Evolutionary conservation across 2,888 invertebrate species (phyloP).

Genomic region (Agrotis segetum): DNA sequence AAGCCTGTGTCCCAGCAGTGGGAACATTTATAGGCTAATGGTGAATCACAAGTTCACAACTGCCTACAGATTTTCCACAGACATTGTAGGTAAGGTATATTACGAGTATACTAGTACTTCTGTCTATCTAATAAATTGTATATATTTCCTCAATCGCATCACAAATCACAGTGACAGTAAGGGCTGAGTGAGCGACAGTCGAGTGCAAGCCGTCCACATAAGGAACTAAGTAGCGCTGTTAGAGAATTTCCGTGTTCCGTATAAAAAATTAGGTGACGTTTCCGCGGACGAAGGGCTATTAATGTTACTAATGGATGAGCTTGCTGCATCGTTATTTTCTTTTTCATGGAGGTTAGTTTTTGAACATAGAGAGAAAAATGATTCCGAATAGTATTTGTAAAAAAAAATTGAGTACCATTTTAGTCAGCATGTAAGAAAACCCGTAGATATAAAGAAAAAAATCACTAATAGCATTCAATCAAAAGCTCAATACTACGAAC

Average conservation of each 20-base stretch:
- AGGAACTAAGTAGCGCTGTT: conserved; percentile 43
- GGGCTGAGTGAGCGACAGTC: conserved; percentile 38
- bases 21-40: no score
- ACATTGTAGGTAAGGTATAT: no score
- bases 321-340: conserved; percentile 29
- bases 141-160: conserved; percentile 14
- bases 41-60: neutral
- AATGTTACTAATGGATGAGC: conserved; percentile 39
- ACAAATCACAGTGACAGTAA: conserved; percentile 62
- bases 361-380: no score
- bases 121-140: conserved; percentile 10
- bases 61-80: neutral
- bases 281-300: conserved; percentile 37
- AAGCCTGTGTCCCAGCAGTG: no score
- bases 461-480: neutral
- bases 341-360: neutral
- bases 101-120: conserved; percentile 16
- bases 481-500: neutral
- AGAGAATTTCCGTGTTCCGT: conserved; percentile 53
- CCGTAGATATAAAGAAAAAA: neutral
- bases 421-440: no score
- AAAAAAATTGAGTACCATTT: no score
- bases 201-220: conserved; percentile 32
- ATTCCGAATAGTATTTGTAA: no score
- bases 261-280: conserved; percentile 40